phyloP scores from a whole-genome alignment of 2,797 vertebrate species.

The Triplophysa yarkandensis region DNA sequence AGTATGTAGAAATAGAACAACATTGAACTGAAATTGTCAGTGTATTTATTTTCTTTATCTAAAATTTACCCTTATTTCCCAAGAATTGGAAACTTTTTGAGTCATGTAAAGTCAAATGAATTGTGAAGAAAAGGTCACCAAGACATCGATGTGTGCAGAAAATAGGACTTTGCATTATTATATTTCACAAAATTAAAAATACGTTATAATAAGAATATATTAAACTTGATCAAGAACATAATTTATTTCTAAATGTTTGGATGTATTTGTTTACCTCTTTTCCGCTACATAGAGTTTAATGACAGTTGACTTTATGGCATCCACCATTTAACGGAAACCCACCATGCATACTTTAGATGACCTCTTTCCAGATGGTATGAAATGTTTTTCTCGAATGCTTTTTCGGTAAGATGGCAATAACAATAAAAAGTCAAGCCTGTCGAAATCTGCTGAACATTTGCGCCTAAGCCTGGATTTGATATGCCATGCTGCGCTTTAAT shows the following conservation, averaged over 20 bases:
- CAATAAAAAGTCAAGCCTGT: constrained; percentile 13
- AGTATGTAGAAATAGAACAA: neutral
- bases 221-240: too few relatives aligned
- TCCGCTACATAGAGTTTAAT: neutral
- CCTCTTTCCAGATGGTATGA: constrained; percentile 11
- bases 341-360: constrained; percentile 2
- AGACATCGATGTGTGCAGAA: too few relatives aligned
- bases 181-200: too few relatives aligned
- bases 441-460: constrained; percentile 28
- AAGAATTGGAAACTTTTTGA: neutral
- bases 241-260: neutral
- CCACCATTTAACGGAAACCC: neutral
- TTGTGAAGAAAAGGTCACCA: neutral
- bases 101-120: neutral
- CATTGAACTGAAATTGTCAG: neutral
- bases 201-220: too few relatives aligned
- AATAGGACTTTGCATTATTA: too few relatives aligned
- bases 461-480: constrained; percentile 32
- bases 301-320: neutral
- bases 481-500: constrained; percentile 38
- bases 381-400: constrained; percentile 6
- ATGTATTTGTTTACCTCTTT: neutral
- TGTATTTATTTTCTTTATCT: neutral
- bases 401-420: constrained; percentile 6
- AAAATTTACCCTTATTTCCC: neutral